Evolutionary conservation across 2,888 invertebrate genomes (phyloP), one percentile per base, ranked within the genome.

Genomic region (Diplolepis rosae): DNA sequence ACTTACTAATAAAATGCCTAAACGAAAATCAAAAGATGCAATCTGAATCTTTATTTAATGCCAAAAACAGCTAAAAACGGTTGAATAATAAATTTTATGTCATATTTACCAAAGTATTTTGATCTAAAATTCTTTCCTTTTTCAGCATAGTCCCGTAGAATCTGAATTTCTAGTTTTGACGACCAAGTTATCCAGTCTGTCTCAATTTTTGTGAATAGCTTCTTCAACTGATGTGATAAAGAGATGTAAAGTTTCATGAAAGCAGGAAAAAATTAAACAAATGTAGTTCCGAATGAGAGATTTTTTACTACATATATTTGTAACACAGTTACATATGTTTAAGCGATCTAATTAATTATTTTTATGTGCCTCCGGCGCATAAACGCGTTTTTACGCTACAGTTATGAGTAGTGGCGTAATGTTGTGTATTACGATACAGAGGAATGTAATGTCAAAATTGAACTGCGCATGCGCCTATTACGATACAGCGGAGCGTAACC

Each of bases 151-250:
- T 52, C n/a, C n/a, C 28, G 24, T 1, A 52, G 6, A 52, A 52
- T 52, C n/a, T 15, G 1, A 52, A 52, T 28, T 28, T 52, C 52
- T n/a, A 27, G 28, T 52, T 52, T 27, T 15, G 15, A n/a, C 15
- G 52, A 52, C 52, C 52, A 52, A 1, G n/a, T 52, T 52, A 28
- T 1, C 52, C 52, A 52, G n/a, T 52, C 52, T 28, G 24, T 52
- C 15, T 52, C 52, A 13, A 52, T 52, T 28, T 52, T 52, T 7
- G 13, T 27, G 13, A 52, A 13, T 24, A 52, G 6, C 1, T 7
- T 2, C 27, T 1, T 28, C 7, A 52, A 15, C 52, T 52, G 7
- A 24, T 27, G n/a, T 4, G n/a, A n/a, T n/a, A n/a, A n/a, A n/a
- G n/a, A n/a, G n/a, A n/a, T n/a, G n/a, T n/a, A n/a, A n/a, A n/a